A percentile compares a stretch with the other conserved stretches of the same genome.
These are phyloP conservation scores for Cepaea nemoralis DNA, from an alignment of 1,140 invertebrate genomes.

Conservation along the genomic window DNA sequence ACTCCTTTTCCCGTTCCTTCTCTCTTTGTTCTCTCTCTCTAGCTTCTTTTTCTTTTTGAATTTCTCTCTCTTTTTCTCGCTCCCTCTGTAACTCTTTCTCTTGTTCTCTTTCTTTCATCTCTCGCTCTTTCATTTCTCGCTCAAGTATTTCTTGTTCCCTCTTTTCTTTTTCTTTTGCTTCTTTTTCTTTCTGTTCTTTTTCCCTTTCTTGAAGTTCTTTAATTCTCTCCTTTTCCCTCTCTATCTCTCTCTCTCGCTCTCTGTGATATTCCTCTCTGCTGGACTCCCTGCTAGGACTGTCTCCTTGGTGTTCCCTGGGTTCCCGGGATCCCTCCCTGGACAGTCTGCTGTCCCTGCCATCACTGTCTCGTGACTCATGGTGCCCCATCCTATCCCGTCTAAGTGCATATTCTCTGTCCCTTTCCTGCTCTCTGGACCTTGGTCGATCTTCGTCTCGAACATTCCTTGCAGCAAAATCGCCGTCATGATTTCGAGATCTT, in stretches of 20 bases:
- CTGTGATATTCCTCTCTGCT: constrained; percentile 44
- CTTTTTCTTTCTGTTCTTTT: constrained; percentile 60
- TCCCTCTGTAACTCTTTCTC: constrained; percentile 31
- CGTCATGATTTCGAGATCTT: constrained; percentile 33
- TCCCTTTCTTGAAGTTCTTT: constrained; percentile 69
- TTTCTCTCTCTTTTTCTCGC: constrained; percentile 27
- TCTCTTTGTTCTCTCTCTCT: constrained; percentile 52
- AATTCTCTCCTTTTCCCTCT: constrained; percentile 54
- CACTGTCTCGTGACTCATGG: constrained; percentile 45
- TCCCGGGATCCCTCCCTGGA: constrained; percentile 46
- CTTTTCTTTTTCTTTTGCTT: constrained; percentile 49
- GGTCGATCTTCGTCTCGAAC: constrained; percentile 44
- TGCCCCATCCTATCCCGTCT: constrained; percentile 31
- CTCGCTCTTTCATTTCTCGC: constrained; percentile 63
- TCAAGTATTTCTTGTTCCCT: constrained; percentile 70
- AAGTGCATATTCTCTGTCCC: constrained; percentile 37
- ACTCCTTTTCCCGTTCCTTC: constrained; percentile 46
- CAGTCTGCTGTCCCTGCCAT: constrained; percentile 39
- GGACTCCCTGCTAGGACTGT: constrained; percentile 40
- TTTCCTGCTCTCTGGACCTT: constrained; percentile 40
- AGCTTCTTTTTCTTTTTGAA: constrained; percentile 67
- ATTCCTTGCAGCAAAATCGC: constrained; percentile 39
- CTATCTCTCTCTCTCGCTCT: constrained; percentile 46
- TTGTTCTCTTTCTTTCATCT: constrained; percentile 52
- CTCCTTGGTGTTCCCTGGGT: constrained; percentile 45